Conservation (phyloP, 2,113 vertebrate species). For the Perca fluviatilis region DNA sequence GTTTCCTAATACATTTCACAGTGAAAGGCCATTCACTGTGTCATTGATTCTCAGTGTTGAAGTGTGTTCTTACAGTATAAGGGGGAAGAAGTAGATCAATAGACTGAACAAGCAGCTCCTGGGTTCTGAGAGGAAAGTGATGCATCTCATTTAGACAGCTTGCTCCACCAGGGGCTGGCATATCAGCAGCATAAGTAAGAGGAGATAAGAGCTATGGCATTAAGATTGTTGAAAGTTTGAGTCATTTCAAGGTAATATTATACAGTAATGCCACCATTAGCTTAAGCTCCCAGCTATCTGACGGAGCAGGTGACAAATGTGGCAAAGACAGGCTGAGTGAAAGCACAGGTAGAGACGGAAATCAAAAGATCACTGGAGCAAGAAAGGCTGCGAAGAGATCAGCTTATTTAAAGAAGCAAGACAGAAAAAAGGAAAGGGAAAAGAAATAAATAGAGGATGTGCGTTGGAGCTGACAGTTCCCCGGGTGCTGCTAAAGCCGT, state of each 20-base stretch:
- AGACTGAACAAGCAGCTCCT: slow-evolving; percentile 31
- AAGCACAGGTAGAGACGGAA: slow-evolving; percentile 35
- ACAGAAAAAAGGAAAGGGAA: not conserved
- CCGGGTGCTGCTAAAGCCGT: slow-evolving; percentile 49
- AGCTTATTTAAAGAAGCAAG: slow-evolving; percentile 46
- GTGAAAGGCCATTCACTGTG: slow-evolving; percentile 27
- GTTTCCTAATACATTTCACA: slow-evolving; percentile 28
- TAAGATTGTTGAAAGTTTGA: slow-evolving; percentile 67
- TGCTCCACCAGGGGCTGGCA: slow-evolving; percentile 18
- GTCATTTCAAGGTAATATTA: slow-evolving; percentile 75
- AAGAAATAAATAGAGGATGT: slow-evolving; percentile 12
- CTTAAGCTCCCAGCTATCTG: slow-evolving; percentile 59
- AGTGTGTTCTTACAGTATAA: slow-evolving; percentile 22
- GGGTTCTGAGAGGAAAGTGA: slow-evolving; percentile 27
- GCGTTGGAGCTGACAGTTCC: slow-evolving; percentile 44
- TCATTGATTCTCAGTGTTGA: slow-evolving; percentile 1
- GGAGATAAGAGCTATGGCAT: slow-evolving; percentile 70
- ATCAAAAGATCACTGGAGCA: slow-evolving; percentile 49
- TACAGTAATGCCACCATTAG: slow-evolving; percentile 69
- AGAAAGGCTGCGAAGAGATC: slow-evolving; percentile 26
- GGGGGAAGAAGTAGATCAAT: slow-evolving; percentile 46
- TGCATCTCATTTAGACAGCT: slow-evolving; percentile 58
- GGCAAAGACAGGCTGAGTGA: slow-evolving; percentile 4
- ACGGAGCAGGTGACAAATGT: slow-evolving; percentile 45
- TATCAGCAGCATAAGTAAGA: slow-evolving; percentile 41